Base-by-base conservation (phyloP, 1,140 invertebrate species). In the Triops longicaudatus region DNA sequence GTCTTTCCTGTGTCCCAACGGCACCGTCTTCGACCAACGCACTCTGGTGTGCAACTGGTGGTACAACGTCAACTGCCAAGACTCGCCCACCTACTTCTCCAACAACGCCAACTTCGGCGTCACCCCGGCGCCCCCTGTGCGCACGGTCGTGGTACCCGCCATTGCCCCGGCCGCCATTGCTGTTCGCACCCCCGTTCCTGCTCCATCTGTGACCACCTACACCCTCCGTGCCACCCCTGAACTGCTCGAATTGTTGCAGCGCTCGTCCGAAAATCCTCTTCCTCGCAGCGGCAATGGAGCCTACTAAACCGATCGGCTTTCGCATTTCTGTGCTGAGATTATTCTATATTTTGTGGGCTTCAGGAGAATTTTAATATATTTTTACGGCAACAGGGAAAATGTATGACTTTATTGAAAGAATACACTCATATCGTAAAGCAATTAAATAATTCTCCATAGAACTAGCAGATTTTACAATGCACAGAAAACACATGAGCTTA, bases 1-100 rank as follows among this genome's bases (percentile, higher is more conserved):
- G 31, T 81, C 81, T n/a, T 85, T 86, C 80, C 78, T 85, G 0
- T 85, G 84, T 76, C 84, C 84, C n/a, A 83, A 84, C 78, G 84
- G 84, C 12, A 85, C 84, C 50, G 76, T 85, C 28, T 85, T 85
- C 79, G 83, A 82, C 76, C 84, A 85, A 79, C 77, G 82, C 75
- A 81, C 81, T 75, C 83, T 85, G 73, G 83, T 85, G 28, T 85
- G 84, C 78, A 83, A 84, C 80, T 83, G 83, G 83, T 82, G 82
- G 81, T 83, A 78, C 81, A 83, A 83, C 77, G 82, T 83, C 73
- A 81, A 83, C 74, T 83, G 83, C 78, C 76, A 71, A 63, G 37
- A 71, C 12, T 76, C 74, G 28, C 22, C n/a, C 26, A 73, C 42
- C 27, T 78, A 42, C 63, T 78, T 73, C 42, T 42, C 31, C 31